phyloP scores from a whole-genome alignment of 2,888 invertebrate genomes.

The Dryadula phaetusa region DNA sequence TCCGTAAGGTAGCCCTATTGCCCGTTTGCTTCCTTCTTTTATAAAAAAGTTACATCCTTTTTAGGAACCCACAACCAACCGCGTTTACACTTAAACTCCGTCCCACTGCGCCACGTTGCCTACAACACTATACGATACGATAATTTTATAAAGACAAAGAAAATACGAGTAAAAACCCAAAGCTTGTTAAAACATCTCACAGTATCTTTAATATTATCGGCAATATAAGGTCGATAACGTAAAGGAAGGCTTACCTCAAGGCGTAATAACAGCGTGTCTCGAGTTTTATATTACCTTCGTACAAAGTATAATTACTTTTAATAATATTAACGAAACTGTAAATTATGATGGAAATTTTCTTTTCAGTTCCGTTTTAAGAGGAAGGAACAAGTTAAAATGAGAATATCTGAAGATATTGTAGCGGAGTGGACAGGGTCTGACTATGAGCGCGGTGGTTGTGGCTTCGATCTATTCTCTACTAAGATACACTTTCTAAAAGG shows the following conservation, averaged over 20 bases:
- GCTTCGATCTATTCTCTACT: too few species aligned
- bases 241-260: slow-evolving; percentile 14
- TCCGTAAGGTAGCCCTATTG: too few species aligned
- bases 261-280: slow-evolving; percentile 13
- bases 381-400: neutral
- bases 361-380: neutral
- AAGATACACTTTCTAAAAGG: too few species aligned
- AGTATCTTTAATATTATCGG: slow-evolving; percentile 9
- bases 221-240: slow-evolving; percentile 14
- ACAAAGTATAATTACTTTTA: slow-evolving; percentile 17
- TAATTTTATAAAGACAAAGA: too few species aligned
- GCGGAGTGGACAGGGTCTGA: too few species aligned
- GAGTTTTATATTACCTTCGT: neutral
- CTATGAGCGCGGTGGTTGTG: too few species aligned
- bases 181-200: neutral
- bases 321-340: slow-evolving; percentile 14
- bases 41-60: too few species aligned
- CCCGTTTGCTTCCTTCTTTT: too few species aligned
- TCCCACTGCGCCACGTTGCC: too few species aligned
- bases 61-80: too few species aligned
- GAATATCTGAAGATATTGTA: neutral
- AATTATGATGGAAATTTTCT: neutral
- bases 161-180: neutral
- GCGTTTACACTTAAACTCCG: too few species aligned
- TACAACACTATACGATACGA: too few species aligned